Conservation (phyloP, 2,888 invertebrate genomes). For the Monopis laevigella region DNA sequence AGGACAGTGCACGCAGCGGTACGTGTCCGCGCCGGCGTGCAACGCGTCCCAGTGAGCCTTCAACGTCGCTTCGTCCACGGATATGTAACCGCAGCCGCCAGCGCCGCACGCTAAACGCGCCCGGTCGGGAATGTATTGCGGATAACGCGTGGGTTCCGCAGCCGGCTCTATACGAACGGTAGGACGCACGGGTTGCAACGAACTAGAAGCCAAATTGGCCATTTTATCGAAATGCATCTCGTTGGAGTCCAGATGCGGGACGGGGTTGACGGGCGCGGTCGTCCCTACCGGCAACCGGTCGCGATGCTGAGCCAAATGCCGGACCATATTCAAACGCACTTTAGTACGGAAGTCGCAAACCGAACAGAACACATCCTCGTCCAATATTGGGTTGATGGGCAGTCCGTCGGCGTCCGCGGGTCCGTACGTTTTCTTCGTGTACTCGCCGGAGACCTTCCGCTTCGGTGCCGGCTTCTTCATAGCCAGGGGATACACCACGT, state of each 20-base stretch:
- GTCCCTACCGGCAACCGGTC: slow-evolving; percentile 69
- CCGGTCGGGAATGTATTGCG: slow-evolving; percentile 60
- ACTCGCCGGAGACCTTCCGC: no score
- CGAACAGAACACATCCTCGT: slow-evolving; percentile 69
- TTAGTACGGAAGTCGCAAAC: slow-evolving; percentile 76
- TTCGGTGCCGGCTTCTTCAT: slow-evolving; percentile 14
- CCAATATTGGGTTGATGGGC: slow-evolving; percentile 72
- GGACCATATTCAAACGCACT: slow-evolving; percentile 75
- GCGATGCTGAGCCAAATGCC: slow-evolving; percentile 75
- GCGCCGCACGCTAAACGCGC: slow-evolving; percentile 78
- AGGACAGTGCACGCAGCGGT: slow-evolving; percentile 79
- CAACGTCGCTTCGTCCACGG: slow-evolving; percentile 76
- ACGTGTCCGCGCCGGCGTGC: slow-evolving; percentile 69
- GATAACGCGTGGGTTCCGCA: slow-evolving; percentile 26
- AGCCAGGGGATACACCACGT: slow-evolving; percentile 6
- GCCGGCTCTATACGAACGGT: slow-evolving; percentile 33
- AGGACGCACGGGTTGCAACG: slow-evolving; percentile 33
- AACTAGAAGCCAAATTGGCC: slow-evolving; percentile 84
- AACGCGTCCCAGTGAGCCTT: slow-evolving; percentile 77
- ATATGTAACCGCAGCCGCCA: slow-evolving; percentile 73
- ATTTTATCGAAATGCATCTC: slow-evolving; percentile 87
- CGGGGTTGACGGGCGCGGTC: slow-evolving; percentile 81
- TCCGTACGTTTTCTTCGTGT: slow-evolving; percentile 32
- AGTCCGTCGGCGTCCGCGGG: slow-evolving; percentile 72
- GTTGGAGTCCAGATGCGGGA: slow-evolving; percentile 79